A percentile compares a stretch with the other conserved stretches of the same genome.
phyloP scores from a whole-genome alignment of 2,113 vertebrate species.

The Egretta garzetta region DNA sequence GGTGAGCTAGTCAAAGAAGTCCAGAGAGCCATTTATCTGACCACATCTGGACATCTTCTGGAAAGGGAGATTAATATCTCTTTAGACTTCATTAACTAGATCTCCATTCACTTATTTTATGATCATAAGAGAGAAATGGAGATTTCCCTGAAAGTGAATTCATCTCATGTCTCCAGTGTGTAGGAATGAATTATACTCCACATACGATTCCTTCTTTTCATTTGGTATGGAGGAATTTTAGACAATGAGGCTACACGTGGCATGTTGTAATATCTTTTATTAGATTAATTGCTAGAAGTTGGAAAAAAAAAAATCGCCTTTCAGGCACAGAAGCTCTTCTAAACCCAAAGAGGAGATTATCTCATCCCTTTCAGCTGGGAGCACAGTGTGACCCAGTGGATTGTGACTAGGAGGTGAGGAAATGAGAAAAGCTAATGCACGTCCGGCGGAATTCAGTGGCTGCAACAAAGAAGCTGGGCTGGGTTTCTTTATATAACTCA shows the following conservation, averaged over 20 bases:
- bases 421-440: not conserved
- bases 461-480: not conserved
- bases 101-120: not conserved
- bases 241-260: fast-evolving
- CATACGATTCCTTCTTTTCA: not conserved
- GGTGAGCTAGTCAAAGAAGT: not conserved
- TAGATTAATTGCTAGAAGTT: not conserved
- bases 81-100: not conserved
- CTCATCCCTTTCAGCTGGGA: not conserved
- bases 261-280: not conserved
- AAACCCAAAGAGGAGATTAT: not conserved
- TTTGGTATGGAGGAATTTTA: not conserved
- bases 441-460: not conserved
- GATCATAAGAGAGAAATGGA: not conserved
- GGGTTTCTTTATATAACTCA: not conserved
- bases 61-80: not conserved
- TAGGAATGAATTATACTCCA: not conserved
- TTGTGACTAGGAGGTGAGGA: not conserved
- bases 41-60: not conserved
- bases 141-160: not conserved
- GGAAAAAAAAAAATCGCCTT: fast-evolving
- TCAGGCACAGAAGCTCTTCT: not conserved
- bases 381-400: not conserved
- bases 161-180: not conserved
- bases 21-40: not conserved